A percentile compares a stretch with the other conserved stretches of the same genome.
phyloP scores from a whole-genome alignment of 1,140 invertebrate genomes.

The Adoxophyes honmai region DNA sequence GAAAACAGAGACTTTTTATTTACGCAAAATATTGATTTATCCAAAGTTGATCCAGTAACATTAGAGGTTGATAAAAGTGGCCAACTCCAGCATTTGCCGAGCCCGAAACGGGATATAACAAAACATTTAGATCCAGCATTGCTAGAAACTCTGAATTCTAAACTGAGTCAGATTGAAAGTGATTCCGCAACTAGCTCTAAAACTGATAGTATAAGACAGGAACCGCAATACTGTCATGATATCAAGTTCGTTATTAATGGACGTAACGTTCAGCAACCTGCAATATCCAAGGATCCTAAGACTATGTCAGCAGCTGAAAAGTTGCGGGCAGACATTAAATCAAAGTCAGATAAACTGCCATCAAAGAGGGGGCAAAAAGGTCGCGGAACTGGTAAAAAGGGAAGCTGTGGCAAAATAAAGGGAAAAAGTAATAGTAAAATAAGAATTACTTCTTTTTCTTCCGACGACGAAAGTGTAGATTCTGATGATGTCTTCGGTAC shows the following conservation, averaged over 20 bases:
- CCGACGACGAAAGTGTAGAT: slow-evolving; percentile 84
- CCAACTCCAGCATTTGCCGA: slow-evolving; percentile 79
- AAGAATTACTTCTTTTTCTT: slow-evolving; percentile 83
- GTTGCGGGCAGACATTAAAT: slow-evolving; percentile 75
- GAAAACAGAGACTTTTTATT: slow-evolving; percentile 80
- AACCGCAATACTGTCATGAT: slow-evolving; percentile 77
- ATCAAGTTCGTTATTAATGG: slow-evolving; percentile 73
- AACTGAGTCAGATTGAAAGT: slow-evolving; percentile 84
- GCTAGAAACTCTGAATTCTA: slow-evolving; percentile 83
- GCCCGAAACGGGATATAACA: slow-evolving; percentile 82
- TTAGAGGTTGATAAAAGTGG: slow-evolving; percentile 82
- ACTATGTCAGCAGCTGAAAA: slow-evolving; percentile 68
- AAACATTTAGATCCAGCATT: slow-evolving; percentile 81
- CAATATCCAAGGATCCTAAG: slow-evolving; percentile 66
- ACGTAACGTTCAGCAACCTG: slow-evolving; percentile 56
- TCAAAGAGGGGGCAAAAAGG: slow-evolving; percentile 77
- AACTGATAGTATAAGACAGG: slow-evolving; percentile 81
- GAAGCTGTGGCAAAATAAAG: slow-evolving; percentile 73
- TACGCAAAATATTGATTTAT: slow-evolving; percentile 84
- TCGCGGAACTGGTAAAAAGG: slow-evolving; percentile 75
- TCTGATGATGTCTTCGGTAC: slow-evolving; percentile 85
- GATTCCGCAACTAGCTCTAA: slow-evolving; percentile 83
- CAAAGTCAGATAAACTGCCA: slow-evolving; percentile 73
- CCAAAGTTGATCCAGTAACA: slow-evolving; percentile 83
- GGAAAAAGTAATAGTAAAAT: slow-evolving; percentile 81